These are phyloP conservation scores for Ailurus styani DNA, from an alignment of 2,113 vertebrate genomes.

Conservation along the genomic window DNA sequence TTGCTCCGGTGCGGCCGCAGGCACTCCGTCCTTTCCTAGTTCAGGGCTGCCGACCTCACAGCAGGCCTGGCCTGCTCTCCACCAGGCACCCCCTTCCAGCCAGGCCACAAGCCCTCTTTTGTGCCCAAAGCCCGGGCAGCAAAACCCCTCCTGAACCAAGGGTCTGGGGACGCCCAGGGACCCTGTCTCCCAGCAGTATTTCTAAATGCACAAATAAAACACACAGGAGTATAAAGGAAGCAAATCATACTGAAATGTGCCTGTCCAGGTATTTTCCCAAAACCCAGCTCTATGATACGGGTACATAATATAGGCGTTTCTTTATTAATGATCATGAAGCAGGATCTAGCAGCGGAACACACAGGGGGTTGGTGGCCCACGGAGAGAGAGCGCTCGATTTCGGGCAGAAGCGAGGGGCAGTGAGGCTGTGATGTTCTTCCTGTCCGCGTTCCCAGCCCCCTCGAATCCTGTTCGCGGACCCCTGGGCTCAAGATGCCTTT, in stretches of 20 bases:
- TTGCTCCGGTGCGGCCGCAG: rapidly evolving
- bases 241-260: neutral
- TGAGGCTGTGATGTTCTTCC: neutral
- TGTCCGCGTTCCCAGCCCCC: rapidly evolving
- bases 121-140: neutral
- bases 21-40: neutral
- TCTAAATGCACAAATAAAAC: neutral
- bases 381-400: neutral
- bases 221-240: neutral
- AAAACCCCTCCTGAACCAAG: neutral
- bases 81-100: rapidly evolving
- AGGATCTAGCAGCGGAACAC: neutral
- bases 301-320: rapidly evolving
- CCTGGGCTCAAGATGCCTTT: neutral
- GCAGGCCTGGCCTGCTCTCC: neutral
- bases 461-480: neutral
- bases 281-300: neutral
- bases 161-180: neutral
- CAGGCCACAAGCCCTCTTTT: neutral
- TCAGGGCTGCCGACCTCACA: neutral
- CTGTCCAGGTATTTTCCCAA: neutral
- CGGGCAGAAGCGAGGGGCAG: neutral
- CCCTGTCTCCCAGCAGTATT: neutral
- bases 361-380: neutral
- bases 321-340: neutral